Conservation (phyloP, 2,888 invertebrate species). For the Lithophane ornitopus region DNA sequence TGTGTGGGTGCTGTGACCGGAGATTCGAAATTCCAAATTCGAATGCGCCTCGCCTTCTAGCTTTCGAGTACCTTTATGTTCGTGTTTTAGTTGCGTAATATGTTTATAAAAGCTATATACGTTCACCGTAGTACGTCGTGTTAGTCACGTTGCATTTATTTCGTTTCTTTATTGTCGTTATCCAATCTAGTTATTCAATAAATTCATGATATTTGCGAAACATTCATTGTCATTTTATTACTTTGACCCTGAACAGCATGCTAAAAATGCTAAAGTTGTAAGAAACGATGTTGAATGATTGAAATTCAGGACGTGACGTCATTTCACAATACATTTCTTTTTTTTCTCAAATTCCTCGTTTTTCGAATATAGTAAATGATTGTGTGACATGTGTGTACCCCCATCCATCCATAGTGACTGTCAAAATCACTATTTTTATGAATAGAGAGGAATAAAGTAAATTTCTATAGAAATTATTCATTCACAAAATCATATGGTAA, state of each 20-base stretch:
- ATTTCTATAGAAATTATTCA: background rate
- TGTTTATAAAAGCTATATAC: conserved; percentile 68
- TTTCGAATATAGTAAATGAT: too few relatives aligned
- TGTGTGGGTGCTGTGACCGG: conserved; percentile 81
- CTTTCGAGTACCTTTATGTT: conserved; percentile 73
- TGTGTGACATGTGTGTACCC: background rate
- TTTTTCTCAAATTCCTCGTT: conserved; percentile 8
- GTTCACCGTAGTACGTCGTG: conserved; percentile 61
- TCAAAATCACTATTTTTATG: background rate
- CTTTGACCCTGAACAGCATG: conserved; percentile 60
- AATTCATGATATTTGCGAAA: conserved; percentile 19
- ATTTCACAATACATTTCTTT: conserved; percentile 40
- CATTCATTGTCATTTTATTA: conserved; percentile 35
- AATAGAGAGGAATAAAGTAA: background rate
- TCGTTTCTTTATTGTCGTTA: conserved; percentile 7
- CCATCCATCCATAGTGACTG: too few relatives aligned
- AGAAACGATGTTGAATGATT: conserved; percentile 48
- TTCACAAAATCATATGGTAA: conserved; percentile 26
- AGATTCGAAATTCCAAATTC: conserved; percentile 81
- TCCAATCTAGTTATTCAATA: conserved; percentile 27
- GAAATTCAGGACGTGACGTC: conserved; percentile 73
- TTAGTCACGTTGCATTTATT: conserved; percentile 64
- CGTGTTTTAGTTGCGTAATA: conserved; percentile 81
- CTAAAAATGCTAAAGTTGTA: conserved; percentile 51
- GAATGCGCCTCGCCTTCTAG: conserved; percentile 65